Percentiles rank a stretch among this genome's conserved stretches.
These are phyloP conservation scores for Orthosia incerta DNA, from an alignment of 2,888 invertebrate species.

Conservation along the genomic window DNA sequence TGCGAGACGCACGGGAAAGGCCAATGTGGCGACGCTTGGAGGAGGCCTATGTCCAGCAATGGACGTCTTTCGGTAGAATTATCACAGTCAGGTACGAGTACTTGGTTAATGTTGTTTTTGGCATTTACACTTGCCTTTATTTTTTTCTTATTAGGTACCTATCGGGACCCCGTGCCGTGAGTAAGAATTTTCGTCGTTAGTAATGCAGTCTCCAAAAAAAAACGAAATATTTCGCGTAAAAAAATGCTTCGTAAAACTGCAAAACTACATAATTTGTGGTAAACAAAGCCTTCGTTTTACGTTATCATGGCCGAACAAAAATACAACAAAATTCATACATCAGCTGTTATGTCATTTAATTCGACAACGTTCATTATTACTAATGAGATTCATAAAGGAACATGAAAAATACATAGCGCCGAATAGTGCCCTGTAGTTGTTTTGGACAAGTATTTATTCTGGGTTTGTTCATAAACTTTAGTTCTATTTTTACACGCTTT, in stretches of 20 bases:
- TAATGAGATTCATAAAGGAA: slow-evolving; percentile 53
- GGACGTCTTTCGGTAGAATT: too few relatives aligned
- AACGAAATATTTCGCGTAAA: not conserved
- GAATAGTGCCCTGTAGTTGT: slow-evolving; percentile 25
- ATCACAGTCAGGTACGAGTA: too few relatives aligned
- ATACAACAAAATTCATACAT: slow-evolving; percentile 56
- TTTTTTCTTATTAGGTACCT: too few relatives aligned
- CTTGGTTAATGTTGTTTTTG: too few relatives aligned
- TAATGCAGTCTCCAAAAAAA: not conserved
- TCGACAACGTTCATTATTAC: slow-evolving; percentile 47
- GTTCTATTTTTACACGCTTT: not conserved
- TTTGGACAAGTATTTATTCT: slow-evolving; percentile 19
- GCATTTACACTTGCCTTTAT: too few relatives aligned
- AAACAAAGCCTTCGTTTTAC: slow-evolving; percentile 1
- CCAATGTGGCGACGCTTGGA: too few relatives aligned
- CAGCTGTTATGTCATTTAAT: slow-evolving; percentile 40
- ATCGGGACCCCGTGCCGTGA: too few relatives aligned
- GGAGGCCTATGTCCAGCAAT: too few relatives aligned
- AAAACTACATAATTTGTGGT: slow-evolving; percentile 5
- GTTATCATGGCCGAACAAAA: slow-evolving; percentile 25
- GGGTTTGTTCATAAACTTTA: slow-evolving; percentile 35
- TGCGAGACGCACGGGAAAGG: too few relatives aligned
- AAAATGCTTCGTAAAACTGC: not conserved
- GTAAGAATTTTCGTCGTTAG: too few relatives aligned
- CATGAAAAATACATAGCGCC: slow-evolving; percentile 32